Conservation (phyloP, 1,140 invertebrate species). For the Cepaea nemoralis region DNA sequence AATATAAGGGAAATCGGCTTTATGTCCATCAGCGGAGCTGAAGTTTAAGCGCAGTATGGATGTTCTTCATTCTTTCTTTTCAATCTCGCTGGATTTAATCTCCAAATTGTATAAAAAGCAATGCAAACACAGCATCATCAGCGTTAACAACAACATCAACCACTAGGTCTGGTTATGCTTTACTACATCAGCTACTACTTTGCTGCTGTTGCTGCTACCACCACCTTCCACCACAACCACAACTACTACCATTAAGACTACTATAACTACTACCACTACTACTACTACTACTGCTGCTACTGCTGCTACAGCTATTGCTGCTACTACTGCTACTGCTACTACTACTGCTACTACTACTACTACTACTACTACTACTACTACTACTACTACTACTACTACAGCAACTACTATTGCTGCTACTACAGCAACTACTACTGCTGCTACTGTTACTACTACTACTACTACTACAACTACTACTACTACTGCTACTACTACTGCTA, state of each 20-base stretch:
- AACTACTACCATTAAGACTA: neutral
- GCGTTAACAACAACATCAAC: too few species aligned
- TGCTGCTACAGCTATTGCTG: too few species aligned
- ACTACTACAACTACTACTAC: conserved; percentile 6
- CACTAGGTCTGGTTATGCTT: conserved; percentile 1
- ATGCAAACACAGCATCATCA: too few species aligned
- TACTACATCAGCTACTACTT: neutral
- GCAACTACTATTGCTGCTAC: neutral
- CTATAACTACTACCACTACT: conserved; percentile 3
- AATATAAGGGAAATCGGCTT: too few species aligned
- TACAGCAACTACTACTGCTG: neutral
- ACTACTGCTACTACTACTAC: neutral
- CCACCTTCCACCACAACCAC: neutral
- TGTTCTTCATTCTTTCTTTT: too few species aligned
- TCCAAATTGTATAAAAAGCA: too few species aligned
- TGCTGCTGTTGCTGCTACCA: neutral
- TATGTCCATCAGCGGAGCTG: too few species aligned
- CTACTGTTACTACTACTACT: neutral
- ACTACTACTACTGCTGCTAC: neutral
- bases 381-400: neutral
- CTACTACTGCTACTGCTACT: conserved; percentile 3
- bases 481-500: neutral
- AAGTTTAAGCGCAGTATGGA: too few species aligned
- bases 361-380: conserved; percentile 26
- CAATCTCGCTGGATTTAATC: too few species aligned